A percentile compares a stretch with the other conserved stretches of the same genome.
These are phyloP conservation scores for Gasteruption jaculator DNA, from an alignment of 2,888 invertebrate species.

Conservation along the genomic window DNA sequence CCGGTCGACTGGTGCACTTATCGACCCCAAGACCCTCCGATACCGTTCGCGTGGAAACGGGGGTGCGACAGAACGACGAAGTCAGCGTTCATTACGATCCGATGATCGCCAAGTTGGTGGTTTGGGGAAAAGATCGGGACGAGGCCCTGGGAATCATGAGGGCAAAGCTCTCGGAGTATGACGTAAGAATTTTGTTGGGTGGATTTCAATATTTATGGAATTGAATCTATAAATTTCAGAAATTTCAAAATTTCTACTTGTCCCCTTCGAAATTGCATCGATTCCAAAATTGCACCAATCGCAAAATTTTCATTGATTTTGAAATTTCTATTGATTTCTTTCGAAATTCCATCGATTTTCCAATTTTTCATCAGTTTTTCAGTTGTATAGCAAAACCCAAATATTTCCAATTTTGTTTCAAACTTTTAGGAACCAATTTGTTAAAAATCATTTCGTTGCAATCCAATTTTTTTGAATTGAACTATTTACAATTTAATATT, in stretches of 20 bases:
- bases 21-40: conserved; percentile 63
- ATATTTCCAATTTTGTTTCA: too few relatives aligned
- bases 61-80: conserved; percentile 85
- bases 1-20: conserved; percentile 77
- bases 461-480: too few relatives aligned
- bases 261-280: neutral
- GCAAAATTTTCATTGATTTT: too few relatives aligned
- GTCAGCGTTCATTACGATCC: conserved; percentile 99
- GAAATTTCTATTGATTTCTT: too few relatives aligned
- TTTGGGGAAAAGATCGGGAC: conserved; percentile 82
- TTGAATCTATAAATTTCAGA: conserved; percentile 2
- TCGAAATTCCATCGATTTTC: too few relatives aligned
- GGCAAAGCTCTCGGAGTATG: conserved; percentile 74
- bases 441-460: too few relatives aligned
- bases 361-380: too few relatives aligned
- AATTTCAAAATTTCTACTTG: neutral
- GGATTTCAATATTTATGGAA: conserved; percentile 8
- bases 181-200: conserved; percentile 59
- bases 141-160: conserved; percentile 78
- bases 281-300: too few relatives aligned
- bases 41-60: conserved; percentile 83
- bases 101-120: conserved; percentile 98
- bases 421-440: too few relatives aligned
- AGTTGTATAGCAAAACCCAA: too few relatives aligned
- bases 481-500: too few relatives aligned